Evolutionary conservation across 2,888 invertebrate genomes (phyloP), one percentile per base, ranked within the genome.

Genomic region (Tanytarsus gracilentus): DNA sequence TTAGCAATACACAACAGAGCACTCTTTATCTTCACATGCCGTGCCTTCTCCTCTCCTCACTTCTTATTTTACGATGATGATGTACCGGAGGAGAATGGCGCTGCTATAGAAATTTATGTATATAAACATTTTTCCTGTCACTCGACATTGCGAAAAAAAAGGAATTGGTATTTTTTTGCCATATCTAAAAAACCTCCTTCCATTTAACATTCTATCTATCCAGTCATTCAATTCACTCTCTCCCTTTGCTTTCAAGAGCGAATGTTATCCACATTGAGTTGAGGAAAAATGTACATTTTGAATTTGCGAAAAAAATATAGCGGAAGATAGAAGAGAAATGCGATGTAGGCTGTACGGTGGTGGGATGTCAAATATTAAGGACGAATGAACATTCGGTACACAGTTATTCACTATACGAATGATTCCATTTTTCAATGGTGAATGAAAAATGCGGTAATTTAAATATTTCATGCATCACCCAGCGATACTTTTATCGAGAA

Each of bases 51-150:
- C 8, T n/a, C 14, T 21, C 23, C 51, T 51, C n/a, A 30, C 27
- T 51, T 30, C 29, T 30, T 4, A 33, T 33, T 52, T 21, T 33
- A 55, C 55, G 55, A 39, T 55, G 55, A 55, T 55, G 55, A 55
- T 40, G 40, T 27, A 30, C 16, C 30, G 30, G 33, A 11, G 52
- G 21, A 52, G 16, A 18, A 33, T 26, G 40, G n/a, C n/a, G n/a
- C n/a, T n/a, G 55, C 55, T 55, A 55, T 55, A 40, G 55, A 55
- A 40, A 53, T 53, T 53, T 40, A 55, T 40, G 40, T 55, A 55
- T 25, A 36, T 55, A 55, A 40, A 55, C 39, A 55, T 40, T 40
- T 36, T 55, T 55, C 55, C 55, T 55, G 55, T 55, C 55, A 55
- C 33, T 55, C 18, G 39, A 14, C 27, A 21, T 40, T 30, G 33